Evolutionary conservation across 1,140 invertebrate species (phyloP).

Genomic region (Tetranychus cinnabarinus): DNA sequence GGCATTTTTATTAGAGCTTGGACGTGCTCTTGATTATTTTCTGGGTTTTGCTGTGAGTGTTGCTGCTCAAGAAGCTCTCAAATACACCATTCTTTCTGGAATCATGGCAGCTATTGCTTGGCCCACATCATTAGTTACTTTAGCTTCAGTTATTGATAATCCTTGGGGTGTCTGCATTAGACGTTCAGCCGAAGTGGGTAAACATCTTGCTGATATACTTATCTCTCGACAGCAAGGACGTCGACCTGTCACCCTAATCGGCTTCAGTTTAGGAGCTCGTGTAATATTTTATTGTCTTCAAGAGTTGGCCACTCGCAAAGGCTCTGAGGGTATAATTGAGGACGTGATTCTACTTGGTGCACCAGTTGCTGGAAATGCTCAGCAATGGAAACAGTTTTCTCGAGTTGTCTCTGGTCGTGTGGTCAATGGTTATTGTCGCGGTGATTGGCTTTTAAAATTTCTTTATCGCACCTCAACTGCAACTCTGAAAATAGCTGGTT

Average conservation of each 20-base stretch:
- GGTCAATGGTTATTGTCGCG: conserved; percentile 35
- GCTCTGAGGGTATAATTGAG: conserved; percentile 36
- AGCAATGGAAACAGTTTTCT: conserved; percentile 30
- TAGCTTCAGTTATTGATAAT: conserved; percentile 40
- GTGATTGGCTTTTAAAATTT: conserved; percentile 42
- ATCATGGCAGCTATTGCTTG: conserved; percentile 40
- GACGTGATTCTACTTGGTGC: conserved; percentile 43
- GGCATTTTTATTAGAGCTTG: conserved; percentile 35
- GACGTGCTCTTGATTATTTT: conserved; percentile 36
- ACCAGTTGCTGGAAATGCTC: conserved; percentile 30
- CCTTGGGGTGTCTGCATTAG: conserved; percentile 46
- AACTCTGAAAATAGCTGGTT: conserved; percentile 32
- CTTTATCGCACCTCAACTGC: conserved; percentile 36
- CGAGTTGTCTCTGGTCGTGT: conserved; percentile 35
- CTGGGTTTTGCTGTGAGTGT: conserved; percentile 36
- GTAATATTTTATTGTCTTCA: conserved; percentile 41
- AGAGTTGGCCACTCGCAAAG: conserved; percentile 29
- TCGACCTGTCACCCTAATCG: conserved; percentile 43
- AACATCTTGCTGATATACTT: conserved; percentile 40
- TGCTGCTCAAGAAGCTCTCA: conserved; percentile 45
- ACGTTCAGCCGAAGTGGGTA: conserved; percentile 35
- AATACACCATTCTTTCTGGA: conserved; percentile 41
- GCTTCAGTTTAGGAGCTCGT: conserved; percentile 42
- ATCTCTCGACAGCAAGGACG: conserved; percentile 35
- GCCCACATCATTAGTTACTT: conserved; percentile 36